Evolutionary conservation across 64 coral and sea anemone species (phyloP).

Genomic region (Actinia tenebrosa): DNA sequence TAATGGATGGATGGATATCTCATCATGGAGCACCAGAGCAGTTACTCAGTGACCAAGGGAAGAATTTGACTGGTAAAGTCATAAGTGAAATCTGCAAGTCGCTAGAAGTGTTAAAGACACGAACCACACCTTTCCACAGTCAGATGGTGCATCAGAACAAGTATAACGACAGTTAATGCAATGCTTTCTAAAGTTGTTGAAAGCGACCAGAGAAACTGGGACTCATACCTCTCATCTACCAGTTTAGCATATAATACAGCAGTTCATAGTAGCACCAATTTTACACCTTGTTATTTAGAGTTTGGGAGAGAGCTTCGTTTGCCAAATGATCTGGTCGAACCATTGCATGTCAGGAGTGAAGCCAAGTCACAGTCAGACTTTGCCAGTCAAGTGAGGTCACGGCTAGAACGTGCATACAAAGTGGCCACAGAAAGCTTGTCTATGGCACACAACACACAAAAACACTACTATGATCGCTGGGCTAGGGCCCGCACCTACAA

Average conservation of each 20-base stretch:
- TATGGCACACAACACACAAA: conserved; percentile 39
- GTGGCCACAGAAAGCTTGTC: conserved; percentile 17
- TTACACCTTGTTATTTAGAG: conserved; percentile 38
- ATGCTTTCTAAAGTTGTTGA: conserved; percentile 26
- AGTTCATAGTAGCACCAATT: conserved; percentile 40
- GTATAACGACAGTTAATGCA: conserved; percentile 32
- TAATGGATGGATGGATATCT: conserved; percentile 57
- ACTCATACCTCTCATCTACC: conserved; percentile 19
- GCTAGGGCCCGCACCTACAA: conserved; percentile 30
- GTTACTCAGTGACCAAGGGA: conserved; percentile 26
- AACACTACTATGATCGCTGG: conserved; percentile 51
- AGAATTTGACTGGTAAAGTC: neutral
- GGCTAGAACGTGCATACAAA: conserved; percentile 10
- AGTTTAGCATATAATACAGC: conserved; percentile 47
- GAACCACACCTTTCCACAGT: conserved; percentile 46
- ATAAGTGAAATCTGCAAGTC: conserved; percentile 6
- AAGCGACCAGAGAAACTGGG: conserved; percentile 25
- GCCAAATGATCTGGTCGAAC: conserved; percentile 25
- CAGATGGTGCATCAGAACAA: conserved; percentile 41
- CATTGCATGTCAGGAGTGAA: neutral
- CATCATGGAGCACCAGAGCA: conserved; percentile 24
- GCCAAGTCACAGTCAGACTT: conserved; percentile 21
- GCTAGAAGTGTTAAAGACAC: conserved; percentile 27
- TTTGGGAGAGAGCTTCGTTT: conserved; percentile 48
- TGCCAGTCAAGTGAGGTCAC: conserved; percentile 6